Evolutionary conservation across 2,888 invertebrate species (phyloP).

Genomic region (Lampropteryx suffumata): DNA sequence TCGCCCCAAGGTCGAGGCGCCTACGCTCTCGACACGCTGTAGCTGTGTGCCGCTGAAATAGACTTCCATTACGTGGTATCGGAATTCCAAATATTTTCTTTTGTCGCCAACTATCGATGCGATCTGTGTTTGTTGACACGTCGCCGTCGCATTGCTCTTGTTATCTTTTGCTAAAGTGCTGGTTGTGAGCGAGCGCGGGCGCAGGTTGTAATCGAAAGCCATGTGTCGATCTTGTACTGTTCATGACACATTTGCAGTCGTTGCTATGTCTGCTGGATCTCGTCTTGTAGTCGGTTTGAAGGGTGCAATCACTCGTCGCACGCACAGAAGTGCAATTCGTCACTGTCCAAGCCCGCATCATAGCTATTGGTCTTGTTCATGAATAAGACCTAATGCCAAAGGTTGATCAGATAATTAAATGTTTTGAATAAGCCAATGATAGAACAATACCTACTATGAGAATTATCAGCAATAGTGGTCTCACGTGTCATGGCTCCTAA

Average conservation of each 20-base stretch:
- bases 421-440: conserved; percentile 1
- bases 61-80: conserved; percentile 69
- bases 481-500: neutral
- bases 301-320: conserved; percentile 47
- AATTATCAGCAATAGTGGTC: neutral
- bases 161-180: conserved; percentile 52
- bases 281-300: conserved; percentile 39
- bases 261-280: conserved; percentile 47
- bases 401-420: conserved; percentile 13
- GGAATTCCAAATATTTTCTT: conserved; percentile 73
- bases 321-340: conserved; percentile 60
- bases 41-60: conserved; percentile 74
- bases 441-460: neutral
- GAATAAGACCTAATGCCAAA: conserved; percentile 13
- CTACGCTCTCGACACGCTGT: conserved; percentile 79
- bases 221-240: conserved; percentile 36
- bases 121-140: conserved; percentile 55
- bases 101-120: conserved; percentile 65
- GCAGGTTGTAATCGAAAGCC: conserved; percentile 21
- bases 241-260: conserved; percentile 45
- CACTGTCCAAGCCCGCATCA: conserved; percentile 54
- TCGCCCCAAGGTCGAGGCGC: conserved; percentile 75
- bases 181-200: conserved; percentile 48
- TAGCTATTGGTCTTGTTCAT: conserved; percentile 49
- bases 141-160: conserved; percentile 43